phyloP scores from a whole-genome alignment of 2,888 invertebrate genomes.

The Patella caerulea region DNA sequence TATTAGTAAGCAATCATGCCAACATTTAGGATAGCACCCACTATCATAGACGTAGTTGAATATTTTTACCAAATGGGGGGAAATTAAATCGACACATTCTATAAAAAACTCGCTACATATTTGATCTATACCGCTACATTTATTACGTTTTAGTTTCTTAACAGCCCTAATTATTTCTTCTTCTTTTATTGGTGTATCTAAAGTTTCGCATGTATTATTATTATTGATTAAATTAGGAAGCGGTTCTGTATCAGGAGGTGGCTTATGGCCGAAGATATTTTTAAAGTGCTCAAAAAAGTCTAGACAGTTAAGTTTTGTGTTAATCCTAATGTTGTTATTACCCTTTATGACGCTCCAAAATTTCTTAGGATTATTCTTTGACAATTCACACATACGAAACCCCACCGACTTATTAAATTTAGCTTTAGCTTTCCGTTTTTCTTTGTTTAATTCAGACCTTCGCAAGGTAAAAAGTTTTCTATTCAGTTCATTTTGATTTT shows the following conservation, averaged over 20 bases:
- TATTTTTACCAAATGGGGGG: not conserved
- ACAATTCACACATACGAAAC: not conserved
- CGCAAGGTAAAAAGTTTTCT: not conserved
- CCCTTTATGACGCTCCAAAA: not conserved
- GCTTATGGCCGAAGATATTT: not conserved
- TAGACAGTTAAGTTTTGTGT: not conserved
- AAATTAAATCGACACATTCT: not conserved
- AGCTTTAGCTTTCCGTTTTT: not conserved
- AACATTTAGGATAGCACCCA: not conserved
- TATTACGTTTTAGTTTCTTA: not conserved
- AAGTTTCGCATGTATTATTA: not conserved
- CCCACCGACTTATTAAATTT: not conserved
- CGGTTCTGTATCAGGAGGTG: not conserved
- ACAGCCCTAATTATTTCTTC: not conserved
- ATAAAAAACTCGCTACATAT: constrained; percentile 1
- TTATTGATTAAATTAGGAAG: not conserved
- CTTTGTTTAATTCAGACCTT: not conserved
- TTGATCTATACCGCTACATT: constrained; percentile 1
- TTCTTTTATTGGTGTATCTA: not conserved
- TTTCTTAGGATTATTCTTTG: constrained; percentile 4
- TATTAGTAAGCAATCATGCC: not conserved
- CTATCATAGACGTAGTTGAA: not conserved
- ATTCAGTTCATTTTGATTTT: too few relatives aligned
- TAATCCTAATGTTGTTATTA: not conserved
- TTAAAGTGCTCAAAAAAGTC: not conserved